These are phyloP conservation scores for Stegostoma tigrinum DNA, from an alignment of 2,113 vertebrate genomes.

Conservation along the genomic window DNA sequence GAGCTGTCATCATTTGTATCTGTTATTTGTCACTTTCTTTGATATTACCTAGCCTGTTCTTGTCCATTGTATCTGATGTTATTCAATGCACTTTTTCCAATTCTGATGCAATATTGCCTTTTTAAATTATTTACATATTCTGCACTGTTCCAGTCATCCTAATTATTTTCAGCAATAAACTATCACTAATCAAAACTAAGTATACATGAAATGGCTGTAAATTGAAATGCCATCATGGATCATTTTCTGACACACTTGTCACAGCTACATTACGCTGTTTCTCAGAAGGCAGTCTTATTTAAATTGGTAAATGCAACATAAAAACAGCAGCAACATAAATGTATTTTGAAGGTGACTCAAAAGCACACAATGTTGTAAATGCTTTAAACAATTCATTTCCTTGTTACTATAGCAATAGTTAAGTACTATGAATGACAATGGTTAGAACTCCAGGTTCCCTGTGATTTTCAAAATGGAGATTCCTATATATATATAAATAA, in stretches of 20 bases:
- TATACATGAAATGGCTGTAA: not conserved
- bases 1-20: not conserved
- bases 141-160: not conserved
- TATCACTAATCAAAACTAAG: not conserved
- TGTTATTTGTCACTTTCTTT: not conserved
- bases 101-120: not conserved
- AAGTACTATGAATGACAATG: not conserved
- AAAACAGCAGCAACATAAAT: not conserved
- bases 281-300: not conserved
- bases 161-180: not conserved
- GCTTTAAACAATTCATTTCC: not conserved
- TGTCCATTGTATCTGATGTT: not conserved
- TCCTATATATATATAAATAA: not conserved
- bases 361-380: not conserved
- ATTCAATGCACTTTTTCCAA: not conserved
- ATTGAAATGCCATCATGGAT: constrained; percentile 10
- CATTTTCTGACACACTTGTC: constrained; percentile 26
- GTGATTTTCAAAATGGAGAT: not conserved
- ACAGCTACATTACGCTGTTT: not conserved
- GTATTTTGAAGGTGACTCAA: not conserved
- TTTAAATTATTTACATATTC: not conserved
- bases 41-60: too few relatives aligned
- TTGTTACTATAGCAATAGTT: constrained; percentile 20
- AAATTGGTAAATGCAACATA: not conserved
- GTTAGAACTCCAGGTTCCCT: not conserved